These are phyloP conservation scores for Homarus americanus DNA, from an alignment of 1,140 invertebrate genomes.

Conservation along the genomic window DNA sequence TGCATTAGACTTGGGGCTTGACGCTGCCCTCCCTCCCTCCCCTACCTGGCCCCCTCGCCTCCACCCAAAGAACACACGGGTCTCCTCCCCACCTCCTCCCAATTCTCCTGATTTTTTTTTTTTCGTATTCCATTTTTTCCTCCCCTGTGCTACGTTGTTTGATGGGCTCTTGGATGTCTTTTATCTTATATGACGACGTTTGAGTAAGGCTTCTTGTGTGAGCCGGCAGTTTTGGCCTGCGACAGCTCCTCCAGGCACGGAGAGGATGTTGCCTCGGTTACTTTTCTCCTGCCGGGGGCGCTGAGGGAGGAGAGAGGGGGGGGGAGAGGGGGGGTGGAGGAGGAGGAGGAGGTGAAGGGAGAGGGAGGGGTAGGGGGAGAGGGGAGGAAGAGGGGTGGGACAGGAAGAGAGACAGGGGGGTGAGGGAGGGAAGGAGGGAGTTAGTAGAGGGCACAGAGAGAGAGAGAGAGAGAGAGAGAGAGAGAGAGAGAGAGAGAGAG, in stretches of 20 bases:
- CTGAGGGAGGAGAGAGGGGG: too few relatives aligned
- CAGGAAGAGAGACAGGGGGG: neutral
- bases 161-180: conserved; percentile 45
- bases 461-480: too few relatives aligned
- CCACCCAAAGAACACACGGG: neutral
- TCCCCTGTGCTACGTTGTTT: conserved; percentile 22
- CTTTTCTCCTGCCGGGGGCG: neutral
- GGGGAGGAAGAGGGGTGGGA: too few relatives aligned
- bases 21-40: neutral
- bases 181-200: conserved; percentile 31
- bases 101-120: too few relatives aligned
- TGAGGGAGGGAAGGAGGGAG: too few relatives aligned
- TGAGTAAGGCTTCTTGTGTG: neutral
- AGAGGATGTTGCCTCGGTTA: neutral
- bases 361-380: neutral
- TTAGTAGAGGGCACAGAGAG: too few relatives aligned
- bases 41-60: neutral
- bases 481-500: too few relatives aligned
- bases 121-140: too few relatives aligned
- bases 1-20: conserved; percentile 34
- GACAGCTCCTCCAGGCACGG: neutral
- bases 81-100: neutral
- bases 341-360: neutral
- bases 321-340: too few relatives aligned
- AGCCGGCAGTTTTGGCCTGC: neutral